Percentiles rank a stretch among this genome's conserved stretches.
phyloP scores from a whole-genome alignment of 2,113 vertebrate species.

The Eubucco bourcierii region DNA sequence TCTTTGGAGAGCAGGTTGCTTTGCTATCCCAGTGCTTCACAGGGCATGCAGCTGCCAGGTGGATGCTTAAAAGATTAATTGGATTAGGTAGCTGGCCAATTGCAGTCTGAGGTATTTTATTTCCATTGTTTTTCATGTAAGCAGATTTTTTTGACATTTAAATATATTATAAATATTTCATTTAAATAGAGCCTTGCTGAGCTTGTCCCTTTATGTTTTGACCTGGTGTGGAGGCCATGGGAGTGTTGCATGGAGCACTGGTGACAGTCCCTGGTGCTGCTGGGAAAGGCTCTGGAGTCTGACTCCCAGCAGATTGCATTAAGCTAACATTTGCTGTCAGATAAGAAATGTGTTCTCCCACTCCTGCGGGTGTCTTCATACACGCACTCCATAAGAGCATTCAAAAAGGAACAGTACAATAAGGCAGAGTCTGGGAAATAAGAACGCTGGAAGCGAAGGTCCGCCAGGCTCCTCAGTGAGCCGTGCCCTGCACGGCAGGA shows the following conservation, averaged over 20 bases:
- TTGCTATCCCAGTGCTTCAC: neutral
- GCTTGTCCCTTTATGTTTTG: neutral
- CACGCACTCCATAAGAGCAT: accelerated
- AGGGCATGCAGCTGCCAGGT: neutral
- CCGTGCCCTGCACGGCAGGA: neutral
- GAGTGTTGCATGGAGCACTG: neutral
- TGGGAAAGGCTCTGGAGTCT: neutral
- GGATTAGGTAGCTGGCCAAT: neutral
- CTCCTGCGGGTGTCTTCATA: too few relatives aligned
- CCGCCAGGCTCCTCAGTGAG: too few relatives aligned
- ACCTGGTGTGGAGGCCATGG: neutral
- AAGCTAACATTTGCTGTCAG: too few relatives aligned
- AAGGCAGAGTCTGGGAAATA: neutral
- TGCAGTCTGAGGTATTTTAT: neutral
- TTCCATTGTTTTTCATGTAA: neutral
- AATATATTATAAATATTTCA: neutral
- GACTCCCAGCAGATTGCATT: neutral
- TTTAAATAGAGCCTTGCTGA: neutral
- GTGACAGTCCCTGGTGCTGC: neutral
- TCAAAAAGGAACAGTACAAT: neutral
- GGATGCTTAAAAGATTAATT: neutral
- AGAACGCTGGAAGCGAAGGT: neutral
- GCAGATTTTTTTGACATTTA: neutral
- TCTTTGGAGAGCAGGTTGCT: accelerated
- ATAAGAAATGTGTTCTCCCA: neutral